Conservation (phyloP, 2,113 vertebrate species). For the Neolamprologus fasciatus region DNA sequence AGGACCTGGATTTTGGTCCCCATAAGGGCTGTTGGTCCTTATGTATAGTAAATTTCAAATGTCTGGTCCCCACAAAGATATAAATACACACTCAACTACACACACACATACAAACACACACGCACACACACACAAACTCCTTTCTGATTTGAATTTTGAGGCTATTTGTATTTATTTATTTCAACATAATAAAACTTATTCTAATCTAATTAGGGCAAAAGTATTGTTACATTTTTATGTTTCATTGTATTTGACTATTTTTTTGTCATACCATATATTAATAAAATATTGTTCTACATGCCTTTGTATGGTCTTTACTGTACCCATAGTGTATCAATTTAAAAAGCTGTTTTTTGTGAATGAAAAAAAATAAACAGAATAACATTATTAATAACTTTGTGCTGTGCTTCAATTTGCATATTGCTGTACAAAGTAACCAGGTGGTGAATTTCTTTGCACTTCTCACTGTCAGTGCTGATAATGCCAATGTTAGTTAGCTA, state of each 20-base stretch:
- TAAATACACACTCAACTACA: background rate
- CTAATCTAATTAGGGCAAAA: background rate
- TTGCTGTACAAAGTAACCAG: background rate
- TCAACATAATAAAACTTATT: background rate
- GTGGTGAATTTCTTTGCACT: background rate
- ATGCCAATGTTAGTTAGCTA: background rate
- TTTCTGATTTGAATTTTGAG: background rate
- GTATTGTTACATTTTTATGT: background rate
- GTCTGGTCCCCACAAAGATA: background rate
- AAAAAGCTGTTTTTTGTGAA: background rate
- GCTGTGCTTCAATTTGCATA: background rate
- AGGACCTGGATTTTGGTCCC: background rate
- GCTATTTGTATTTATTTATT: background rate
- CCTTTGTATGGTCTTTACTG: background rate
- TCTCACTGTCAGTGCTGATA: background rate
- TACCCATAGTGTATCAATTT: background rate
- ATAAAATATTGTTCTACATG: background rate
- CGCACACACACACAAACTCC: background rate
- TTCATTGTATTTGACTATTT: background rate
- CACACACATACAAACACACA: background rate
- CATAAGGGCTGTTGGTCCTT: background rate
- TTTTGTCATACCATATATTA: background rate
- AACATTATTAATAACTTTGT: background rate
- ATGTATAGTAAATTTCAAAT: background rate
- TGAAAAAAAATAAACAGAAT: background rate